Evolutionary conservation across 92 coral and sea anemone species (phyloP).

Genomic region (Zoanthus sociatus): DNA sequence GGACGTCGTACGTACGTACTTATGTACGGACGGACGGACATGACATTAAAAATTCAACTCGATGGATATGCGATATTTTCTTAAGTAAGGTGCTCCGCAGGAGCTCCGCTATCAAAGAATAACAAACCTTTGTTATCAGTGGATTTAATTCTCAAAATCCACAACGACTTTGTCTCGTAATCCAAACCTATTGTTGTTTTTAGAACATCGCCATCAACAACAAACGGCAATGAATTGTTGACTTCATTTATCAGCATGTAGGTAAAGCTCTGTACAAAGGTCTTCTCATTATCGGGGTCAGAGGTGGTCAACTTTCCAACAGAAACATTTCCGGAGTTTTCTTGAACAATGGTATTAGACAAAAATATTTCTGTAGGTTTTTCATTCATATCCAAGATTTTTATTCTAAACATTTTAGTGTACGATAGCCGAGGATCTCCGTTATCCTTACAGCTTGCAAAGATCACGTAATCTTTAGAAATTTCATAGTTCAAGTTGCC

Average conservation of each 20-base stretch:
- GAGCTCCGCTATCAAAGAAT: background rate
- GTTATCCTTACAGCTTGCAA: constrained; percentile 78
- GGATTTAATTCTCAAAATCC: constrained; percentile 78
- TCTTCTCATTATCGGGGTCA: constrained; percentile 89
- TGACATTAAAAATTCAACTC: too few relatives aligned
- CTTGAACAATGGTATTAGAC: constrained; percentile 72
- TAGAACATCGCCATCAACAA: constrained; percentile 63
- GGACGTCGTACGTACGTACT: too few relatives aligned
- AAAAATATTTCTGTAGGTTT: constrained; percentile 78
- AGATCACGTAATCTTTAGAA: constrained; percentile 64
- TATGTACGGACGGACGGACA: too few relatives aligned
- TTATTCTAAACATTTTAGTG: constrained; percentile 57
- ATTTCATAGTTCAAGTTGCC: constrained; percentile 78
- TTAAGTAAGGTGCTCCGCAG: too few relatives aligned
- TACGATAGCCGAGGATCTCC: constrained; percentile 68
- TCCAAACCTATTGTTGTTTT: constrained; percentile 85
- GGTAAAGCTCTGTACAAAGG: constrained; percentile 75
- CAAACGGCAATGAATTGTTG: constrained; percentile 70
- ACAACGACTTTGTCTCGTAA: constrained; percentile 71
- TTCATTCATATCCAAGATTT: constrained; percentile 82
- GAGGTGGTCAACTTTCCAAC: constrained; percentile 79
- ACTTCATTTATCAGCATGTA: constrained; percentile 59
- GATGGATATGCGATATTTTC: too few relatives aligned
- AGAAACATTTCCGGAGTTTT: constrained; percentile 74
- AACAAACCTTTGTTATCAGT: constrained; percentile 68